Evolutionary conservation across 1,140 invertebrate species (phyloP), one percentile per base, ranked within the genome.

Genomic region (Nephotettix cincticeps): DNA sequence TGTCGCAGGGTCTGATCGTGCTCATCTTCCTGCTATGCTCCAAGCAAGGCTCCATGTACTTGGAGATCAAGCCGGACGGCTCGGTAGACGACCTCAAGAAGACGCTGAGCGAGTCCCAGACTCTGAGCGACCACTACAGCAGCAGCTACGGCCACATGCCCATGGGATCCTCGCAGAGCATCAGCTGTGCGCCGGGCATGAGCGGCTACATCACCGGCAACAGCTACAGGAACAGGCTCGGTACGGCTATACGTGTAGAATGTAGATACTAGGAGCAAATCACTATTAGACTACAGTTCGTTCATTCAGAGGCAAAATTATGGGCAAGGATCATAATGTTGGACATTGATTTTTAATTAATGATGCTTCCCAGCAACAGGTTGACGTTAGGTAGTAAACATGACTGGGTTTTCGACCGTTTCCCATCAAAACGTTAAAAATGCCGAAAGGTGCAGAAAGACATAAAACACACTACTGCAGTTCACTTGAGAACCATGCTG

Each of bases 121-220:
- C 51, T 67, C 27, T 45, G 29, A 54, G 30, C 27, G 71, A 67
- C 19, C 68, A 6, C 29, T 65, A 47, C n/a, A 23, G 65, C 75
- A 29, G 74, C 75, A 21, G 76, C 76, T 36, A 36, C 32, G 66
- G 78, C 76, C 68, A 78, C 66, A 25, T 76, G 58, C 25, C 28
- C 23, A 6, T 72, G 56, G 69, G 63, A 19, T 30, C 51, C 3
- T 32, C 71, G 23, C 63, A 47, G 23, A 30, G 63, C 6, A 28
- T 47, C 77, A 14, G 77, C 14, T 80, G 81, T 71, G 73, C 88
- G 1, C 86, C 85, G 13, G 88, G 85, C 25, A 89, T 90, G 88
- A 88, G 89, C 80, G 90, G 88, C 68, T 80, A 91, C 66, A 89
- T 91, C 63, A 87, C 88, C 0, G 90, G 89, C 82, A 91, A 88